Percentiles rank a stretch among this genome's conserved stretches.
phyloP scores from a whole-genome alignment of 2,888 invertebrate genomes.

The Prostheceraeus crozeri region DNA sequence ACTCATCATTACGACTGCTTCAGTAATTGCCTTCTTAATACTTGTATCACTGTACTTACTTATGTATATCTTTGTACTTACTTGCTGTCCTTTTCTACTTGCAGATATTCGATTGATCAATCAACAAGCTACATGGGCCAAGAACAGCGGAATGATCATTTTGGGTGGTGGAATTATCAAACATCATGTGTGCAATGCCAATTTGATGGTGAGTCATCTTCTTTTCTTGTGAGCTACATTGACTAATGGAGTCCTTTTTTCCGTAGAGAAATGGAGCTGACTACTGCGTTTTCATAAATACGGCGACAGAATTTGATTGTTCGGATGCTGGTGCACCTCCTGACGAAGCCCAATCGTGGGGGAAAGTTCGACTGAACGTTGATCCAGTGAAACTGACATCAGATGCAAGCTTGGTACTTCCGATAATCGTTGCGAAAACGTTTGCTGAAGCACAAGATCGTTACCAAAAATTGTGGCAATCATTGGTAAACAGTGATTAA shows the following conservation, averaged over 20 bases:
- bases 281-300: slow-evolving; percentile 73
- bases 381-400: slow-evolving; percentile 64
- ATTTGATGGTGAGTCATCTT: slow-evolving; percentile 71
- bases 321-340: slow-evolving; percentile 94
- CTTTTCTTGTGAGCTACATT: slow-evolving; percentile 54
- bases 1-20: too few relatives aligned
- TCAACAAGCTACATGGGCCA: slow-evolving; percentile 82
- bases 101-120: slow-evolving; percentile 78
- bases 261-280: background rate
- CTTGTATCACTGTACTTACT: too few relatives aligned
- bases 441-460: too few relatives aligned
- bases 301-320: slow-evolving; percentile 85
- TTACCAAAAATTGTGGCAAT: background rate
- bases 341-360: slow-evolving; percentile 98
- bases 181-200: slow-evolving; percentile 98
- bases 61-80: too few relatives aligned
- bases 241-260: too few relatives aligned
- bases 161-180: slow-evolving; percentile 92
- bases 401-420: slow-evolving; percentile 87
- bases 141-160: slow-evolving; percentile 89
- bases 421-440: slow-evolving; percentile 85
- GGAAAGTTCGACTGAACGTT: slow-evolving; percentile 79
- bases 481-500: too few relatives aligned
- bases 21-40: too few relatives aligned
- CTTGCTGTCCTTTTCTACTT: too few relatives aligned